Evolutionary conservation across 2,797 vertebrate genomes (phyloP), one percentile per base, ranked within the genome.

Genomic region (Carduelis carduelis): DNA sequence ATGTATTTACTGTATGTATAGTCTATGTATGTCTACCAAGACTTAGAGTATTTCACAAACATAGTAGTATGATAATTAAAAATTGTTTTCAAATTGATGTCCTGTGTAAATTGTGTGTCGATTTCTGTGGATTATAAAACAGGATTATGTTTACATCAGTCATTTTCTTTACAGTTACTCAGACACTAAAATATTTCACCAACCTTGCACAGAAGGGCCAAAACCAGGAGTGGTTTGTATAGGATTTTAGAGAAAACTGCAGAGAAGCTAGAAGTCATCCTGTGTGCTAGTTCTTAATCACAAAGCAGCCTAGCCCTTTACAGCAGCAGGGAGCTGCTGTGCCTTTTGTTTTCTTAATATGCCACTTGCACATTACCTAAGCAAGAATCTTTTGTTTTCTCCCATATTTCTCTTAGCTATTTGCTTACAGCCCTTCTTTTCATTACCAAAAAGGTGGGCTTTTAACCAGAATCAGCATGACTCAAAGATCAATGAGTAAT

Each of bases 41-140:
- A 61, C 35, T 49, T 72, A 43, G 11, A 64, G 17, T 78, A 49
- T 47, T 91, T 75, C 12, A 61, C 24, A 72, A 65, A 7, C 5
- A 2, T 56, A 63, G 18, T 27, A 17, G n/a, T 57, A 0, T 20
- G 9, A 19, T 76, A 46, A 44, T 23, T 47, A 60, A 65, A 72
- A 68, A 43, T 13, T 11, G 20, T 68, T 50, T 41, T 87, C 46
- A 60, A n/a, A 47, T 23, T 61, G 17, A 18, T 71, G 24, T 13
- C 8, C 3, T n/a, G 0, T 66, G 6, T 59, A 63, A 81, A 60
- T 24, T n/a, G 8, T 21, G 1, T 44, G 20, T 46, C 1, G 0
- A 0, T n/a, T 41, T 39, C 22, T 66, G 0, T 59, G n/a, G 8
- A 3, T 46, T 72, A 30, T 65, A 55, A 53, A 22, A 20, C 11